Percentiles rank a stretch among this genome's conserved stretches.
These are phyloP conservation scores for Drosophila tsacasi DNA, from an alignment of 1,140 invertebrate genomes.

Conservation along the genomic window DNA sequence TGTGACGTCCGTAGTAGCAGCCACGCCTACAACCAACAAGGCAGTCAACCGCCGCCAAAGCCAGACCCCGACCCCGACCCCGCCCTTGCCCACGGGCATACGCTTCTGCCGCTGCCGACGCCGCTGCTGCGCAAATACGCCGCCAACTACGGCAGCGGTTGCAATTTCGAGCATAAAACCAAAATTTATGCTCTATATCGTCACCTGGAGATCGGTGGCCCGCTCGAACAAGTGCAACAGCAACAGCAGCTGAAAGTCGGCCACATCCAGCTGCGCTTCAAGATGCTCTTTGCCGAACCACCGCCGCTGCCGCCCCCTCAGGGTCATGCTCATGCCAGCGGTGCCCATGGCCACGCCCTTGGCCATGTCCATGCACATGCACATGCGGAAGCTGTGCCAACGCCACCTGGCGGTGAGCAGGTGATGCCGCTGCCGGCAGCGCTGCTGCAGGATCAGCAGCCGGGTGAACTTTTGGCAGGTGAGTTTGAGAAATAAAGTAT, in stretches of 20 bases:
- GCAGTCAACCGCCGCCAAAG: slow-evolving; percentile 3
- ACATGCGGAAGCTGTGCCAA: slow-evolving; percentile 4
- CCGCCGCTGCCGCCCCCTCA: slow-evolving; percentile 43
- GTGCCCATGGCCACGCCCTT: slow-evolving; percentile 22
- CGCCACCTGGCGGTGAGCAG: slow-evolving; percentile 21
- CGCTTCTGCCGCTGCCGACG: slow-evolving; percentile 53
- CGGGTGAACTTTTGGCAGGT: slow-evolving; percentile 66
- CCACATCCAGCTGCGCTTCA: slow-evolving; percentile 65
- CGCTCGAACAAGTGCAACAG: slow-evolving; percentile 81
- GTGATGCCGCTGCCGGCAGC: slow-evolving; percentile 40
- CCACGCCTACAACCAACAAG: slow-evolving; percentile 47
- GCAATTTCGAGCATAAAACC: slow-evolving; percentile 79
- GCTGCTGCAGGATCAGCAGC: slow-evolving; percentile 64
- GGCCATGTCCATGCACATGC: slow-evolving; percentile 34
- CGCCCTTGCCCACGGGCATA: slow-evolving; percentile 31
- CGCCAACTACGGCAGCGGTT: slow-evolving; percentile 68
- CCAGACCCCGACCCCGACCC: slow-evolving; percentile 8
- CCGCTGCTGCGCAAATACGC: slow-evolving; percentile 60
- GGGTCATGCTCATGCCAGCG: slow-evolving; percentile 34
- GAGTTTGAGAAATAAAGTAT: slow-evolving; percentile 15
- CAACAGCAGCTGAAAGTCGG: slow-evolving; percentile 79
- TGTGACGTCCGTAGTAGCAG: slow-evolving; percentile 34
- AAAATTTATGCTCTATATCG: slow-evolving; percentile 84
- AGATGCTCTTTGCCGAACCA: slow-evolving; percentile 73
- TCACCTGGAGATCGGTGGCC: slow-evolving; percentile 77